phyloP scores from a whole-genome alignment of 2,888 invertebrate genomes.

The Acanthosepion lycidas region DNA sequence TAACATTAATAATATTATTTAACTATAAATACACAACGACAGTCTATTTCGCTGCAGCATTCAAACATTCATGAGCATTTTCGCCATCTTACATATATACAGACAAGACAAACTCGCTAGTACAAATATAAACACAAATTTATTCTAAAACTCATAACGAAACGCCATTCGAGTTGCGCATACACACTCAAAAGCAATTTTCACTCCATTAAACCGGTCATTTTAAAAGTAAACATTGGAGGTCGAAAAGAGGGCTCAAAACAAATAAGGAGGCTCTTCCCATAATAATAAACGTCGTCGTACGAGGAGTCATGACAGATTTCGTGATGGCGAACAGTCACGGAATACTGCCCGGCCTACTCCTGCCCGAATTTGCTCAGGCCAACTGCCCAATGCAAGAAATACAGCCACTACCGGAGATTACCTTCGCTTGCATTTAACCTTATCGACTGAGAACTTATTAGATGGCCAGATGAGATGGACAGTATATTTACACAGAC shows the following conservation, averaged over 20 bases:
- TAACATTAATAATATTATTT: too few relatives aligned
- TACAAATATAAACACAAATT: too few relatives aligned
- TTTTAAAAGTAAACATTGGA: constrained; percentile 21
- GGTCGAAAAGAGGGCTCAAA: neutral
- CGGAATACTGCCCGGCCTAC: neutral
- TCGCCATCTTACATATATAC: too few relatives aligned
- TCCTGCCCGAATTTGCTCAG: neutral
- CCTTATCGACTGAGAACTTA: neutral
- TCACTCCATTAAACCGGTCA: constrained; percentile 33
- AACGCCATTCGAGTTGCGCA: neutral
- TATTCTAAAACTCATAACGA: too few relatives aligned
- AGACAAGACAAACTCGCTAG: too few relatives aligned
- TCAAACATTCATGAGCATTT: too few relatives aligned
- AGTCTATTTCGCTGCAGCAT: too few relatives aligned
- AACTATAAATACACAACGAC: too few relatives aligned
- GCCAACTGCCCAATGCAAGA: neutral
- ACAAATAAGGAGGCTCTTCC: neutral
- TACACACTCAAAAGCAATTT: neutral
- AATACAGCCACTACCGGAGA: neutral
- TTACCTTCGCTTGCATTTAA: neutral
- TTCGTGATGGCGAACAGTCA: constrained; percentile 15
- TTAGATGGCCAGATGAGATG: neutral
- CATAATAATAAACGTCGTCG: neutral
- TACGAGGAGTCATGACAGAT: neutral
- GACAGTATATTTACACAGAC: neutral